Percentiles rank a stretch among this genome's conserved stretches.
Evolutionary conservation across 1,140 invertebrate genomes (phyloP).

Genomic region (Camponotus floridanus): DNA sequence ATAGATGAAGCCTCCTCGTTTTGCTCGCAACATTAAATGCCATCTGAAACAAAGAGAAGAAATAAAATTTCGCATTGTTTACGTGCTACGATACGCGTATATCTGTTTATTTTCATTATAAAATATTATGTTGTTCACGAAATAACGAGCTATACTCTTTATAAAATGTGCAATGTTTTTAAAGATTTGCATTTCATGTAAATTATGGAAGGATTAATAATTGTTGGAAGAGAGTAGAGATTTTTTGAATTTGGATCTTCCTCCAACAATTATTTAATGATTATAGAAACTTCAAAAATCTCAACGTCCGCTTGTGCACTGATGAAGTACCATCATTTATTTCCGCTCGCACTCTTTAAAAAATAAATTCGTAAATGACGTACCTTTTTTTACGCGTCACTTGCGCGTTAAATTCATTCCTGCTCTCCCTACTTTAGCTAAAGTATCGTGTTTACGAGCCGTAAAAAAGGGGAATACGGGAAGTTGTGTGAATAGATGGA

Average conservation of each 20-base stretch:
- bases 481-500: conserved; percentile 48
- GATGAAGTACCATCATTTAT: conserved; percentile 22
- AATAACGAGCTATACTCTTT: background rate
- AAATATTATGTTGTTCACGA: background rate
- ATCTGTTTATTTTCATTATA: background rate
- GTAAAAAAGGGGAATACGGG: conserved; percentile 67
- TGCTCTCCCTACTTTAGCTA: conserved; percentile 13
- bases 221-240: background rate
- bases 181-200: background rate
- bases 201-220: background rate
- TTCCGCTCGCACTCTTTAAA: conserved; percentile 39
- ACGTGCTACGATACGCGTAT: conserved; percentile 1
- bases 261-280: background rate
- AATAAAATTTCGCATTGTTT: conserved; percentile 49
- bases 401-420: conserved; percentile 53
- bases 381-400: conserved; percentile 71
- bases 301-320: background rate
- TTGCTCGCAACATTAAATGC: conserved; percentile 84
- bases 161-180: background rate
- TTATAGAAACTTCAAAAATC: background rate
- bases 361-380: conserved; percentile 72
- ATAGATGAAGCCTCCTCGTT: conserved; percentile 83
- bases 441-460: conserved; percentile 68
- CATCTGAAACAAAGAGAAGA: conserved; percentile 79
- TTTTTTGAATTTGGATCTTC: background rate